Conservation (phyloP, 2,113 vertebrate genomes). For the Phylloscopus trochilus region DNA sequence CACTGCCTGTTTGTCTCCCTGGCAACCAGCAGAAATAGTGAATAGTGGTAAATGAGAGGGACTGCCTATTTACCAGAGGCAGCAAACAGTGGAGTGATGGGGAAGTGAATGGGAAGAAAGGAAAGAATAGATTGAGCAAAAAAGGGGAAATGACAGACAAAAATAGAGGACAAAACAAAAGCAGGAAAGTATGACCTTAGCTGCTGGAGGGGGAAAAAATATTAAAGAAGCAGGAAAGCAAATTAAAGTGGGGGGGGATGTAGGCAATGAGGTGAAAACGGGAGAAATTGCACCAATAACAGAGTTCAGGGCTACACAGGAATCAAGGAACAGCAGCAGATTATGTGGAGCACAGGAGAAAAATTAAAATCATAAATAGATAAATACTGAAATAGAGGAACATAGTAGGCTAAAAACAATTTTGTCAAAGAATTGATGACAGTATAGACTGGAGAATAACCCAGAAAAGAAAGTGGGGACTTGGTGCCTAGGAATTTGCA, state of each 20-base stretch:
- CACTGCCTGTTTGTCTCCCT: conserved; percentile 47
- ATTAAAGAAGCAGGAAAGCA: not conserved
- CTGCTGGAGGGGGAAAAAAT: not conserved
- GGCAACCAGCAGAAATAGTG: conserved; percentile 24
- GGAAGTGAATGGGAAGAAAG: not conserved
- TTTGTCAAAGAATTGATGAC: not conserved
- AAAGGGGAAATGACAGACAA: not conserved
- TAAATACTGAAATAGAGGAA: not conserved
- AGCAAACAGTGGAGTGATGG: not conserved
- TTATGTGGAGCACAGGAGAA: not conserved
- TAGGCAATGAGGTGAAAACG: not conserved
- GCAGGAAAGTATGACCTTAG: not conserved
- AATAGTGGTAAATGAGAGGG: not conserved
- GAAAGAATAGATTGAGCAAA: not conserved
- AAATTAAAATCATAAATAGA: not conserved
- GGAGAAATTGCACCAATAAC: not conserved
- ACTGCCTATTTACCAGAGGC: not conserved
- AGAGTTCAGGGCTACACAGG: not conserved
- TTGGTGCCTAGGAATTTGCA: not conserved
- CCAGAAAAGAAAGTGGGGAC: not conserved
- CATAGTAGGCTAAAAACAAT: not conserved
- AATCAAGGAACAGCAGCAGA: not conserved
- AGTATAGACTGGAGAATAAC: not conserved
- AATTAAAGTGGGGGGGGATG: not conserved
- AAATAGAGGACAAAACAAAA: not conserved